Evolutionary conservation across 2,888 invertebrate genomes (phyloP), one percentile per base, ranked within the genome.

Genomic region (Chrysodeixis includens): DNA sequence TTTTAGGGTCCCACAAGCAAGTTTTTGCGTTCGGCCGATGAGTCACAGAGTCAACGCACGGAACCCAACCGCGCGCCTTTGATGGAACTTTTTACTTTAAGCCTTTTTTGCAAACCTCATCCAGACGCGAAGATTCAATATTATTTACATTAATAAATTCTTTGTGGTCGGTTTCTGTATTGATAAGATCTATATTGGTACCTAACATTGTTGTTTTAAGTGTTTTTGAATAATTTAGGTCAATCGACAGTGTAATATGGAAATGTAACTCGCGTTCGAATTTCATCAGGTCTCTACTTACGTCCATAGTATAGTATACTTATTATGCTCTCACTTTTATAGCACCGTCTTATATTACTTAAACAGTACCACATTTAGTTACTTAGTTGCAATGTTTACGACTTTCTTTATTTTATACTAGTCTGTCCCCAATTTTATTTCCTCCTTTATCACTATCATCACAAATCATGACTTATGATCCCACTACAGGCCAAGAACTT

Each of bases 21-120:
- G 85, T 90, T 90, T 90, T 90, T 88, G 87, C 87, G 75, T 78
- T 62, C 74, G 66, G 62, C 78, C 83, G 86, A 86, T 93, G 93
- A 93, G 75, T 93, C 93, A 93, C 81, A 74, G 81, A 91, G 92
- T 93, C 92, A 92, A 92, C 86, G 92, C 72, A 80, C 78, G 67
- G 77, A 70, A 69, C 78, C 78, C 76, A 69, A 77, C 81, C 79
- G 81, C 82, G 76, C 69, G 75, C 79, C 83, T 85, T 83, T 82
- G 83, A 81, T 75, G 77, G 66, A 66, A 77, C 79, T 83, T 86
- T 85, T 85, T 85, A 78, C 78, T 77, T 81, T 75, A 74, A 64
- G 44, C 62, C 71, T 79, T 85, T 86, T 86, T 87, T 86, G 74
- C 74, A 64, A 79, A 86, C 66, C 71, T 66, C 73, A 72, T 78